Conservation (phyloP, 1,140 invertebrate genomes). For the Drosophila punjabiensis region DNA sequence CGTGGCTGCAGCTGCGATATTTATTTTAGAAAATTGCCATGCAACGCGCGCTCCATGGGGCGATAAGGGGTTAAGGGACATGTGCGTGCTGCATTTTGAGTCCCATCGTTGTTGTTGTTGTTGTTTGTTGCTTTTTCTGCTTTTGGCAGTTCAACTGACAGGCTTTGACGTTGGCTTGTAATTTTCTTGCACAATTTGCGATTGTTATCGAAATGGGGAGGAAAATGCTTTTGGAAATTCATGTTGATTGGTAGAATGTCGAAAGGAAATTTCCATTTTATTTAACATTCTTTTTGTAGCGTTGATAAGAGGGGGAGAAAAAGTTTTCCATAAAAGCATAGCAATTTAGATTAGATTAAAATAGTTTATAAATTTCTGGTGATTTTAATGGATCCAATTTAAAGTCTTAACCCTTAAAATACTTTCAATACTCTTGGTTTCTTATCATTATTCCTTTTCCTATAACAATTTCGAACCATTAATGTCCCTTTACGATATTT, state of each 20-base stretch:
- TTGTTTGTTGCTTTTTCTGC: conserved; percentile 5
- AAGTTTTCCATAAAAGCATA: not conserved
- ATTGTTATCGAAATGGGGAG: conserved; percentile 38
- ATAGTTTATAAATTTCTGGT: not conserved
- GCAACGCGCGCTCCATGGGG: conserved; percentile 28
- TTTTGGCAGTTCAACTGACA: conserved; percentile 42
- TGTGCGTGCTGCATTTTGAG: conserved; percentile 58
- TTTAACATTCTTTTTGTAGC: not conserved
- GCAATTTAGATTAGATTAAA: not conserved
- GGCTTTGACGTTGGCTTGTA: conserved; percentile 45
- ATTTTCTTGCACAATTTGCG: conserved; percentile 51
- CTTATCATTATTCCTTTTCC: not conserved
- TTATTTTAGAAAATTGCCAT: conserved; percentile 72
- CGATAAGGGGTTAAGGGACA: conserved; percentile 35
- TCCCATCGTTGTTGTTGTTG: conserved; percentile 14
- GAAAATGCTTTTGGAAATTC: conserved; percentile 37
- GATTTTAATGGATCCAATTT: not conserved
- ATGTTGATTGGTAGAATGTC: conserved; percentile 33
- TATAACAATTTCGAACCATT: too few species aligned
- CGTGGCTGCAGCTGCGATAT: conserved; percentile 62
- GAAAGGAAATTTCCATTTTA: conserved; percentile 4
- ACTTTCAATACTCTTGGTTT: not conserved
- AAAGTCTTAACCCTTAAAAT: not conserved
- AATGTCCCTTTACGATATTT: not conserved
- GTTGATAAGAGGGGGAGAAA: not conserved